Evolutionary conservation across 1,140 invertebrate genomes (phyloP), one percentile per base, ranked within the genome.

Genomic region (Drosophila carrolli): DNA sequence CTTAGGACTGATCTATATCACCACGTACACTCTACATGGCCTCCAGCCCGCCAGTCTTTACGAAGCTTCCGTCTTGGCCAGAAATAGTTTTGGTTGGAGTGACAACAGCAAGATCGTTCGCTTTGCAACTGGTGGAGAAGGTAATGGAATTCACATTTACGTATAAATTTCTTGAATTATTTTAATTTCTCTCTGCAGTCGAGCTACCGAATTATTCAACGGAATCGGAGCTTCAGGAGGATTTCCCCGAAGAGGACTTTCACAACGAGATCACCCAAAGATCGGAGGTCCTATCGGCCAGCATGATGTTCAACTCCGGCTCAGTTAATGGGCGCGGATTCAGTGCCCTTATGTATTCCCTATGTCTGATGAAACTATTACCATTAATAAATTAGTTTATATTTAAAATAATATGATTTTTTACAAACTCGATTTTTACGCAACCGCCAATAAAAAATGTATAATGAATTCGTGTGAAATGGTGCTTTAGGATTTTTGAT

Each of bases 1-100:
- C 14, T 0, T 44, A 89, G 95, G 95, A 6, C 94, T 94, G 1
- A 93, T 96, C 43, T 95, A 96, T 71, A 94, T 94, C 1, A 94
- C 95, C 56, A 93, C 94, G 1, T 96, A 95, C 66, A 95, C 95
- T 7, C 91, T 96, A 5, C 94, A 94, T 41, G 95, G 95, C n/a
- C 92, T 96, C 5, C 93, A 94, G 32, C 93, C 93, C 16, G 94
- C 94, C 29, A 94, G 93, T 8, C 92, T 94, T n/a, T 96, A 96
- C 74, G 95, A 96, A 82, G 95, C 94, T 1, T 91, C 94, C 2
- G 93, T 96, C 10, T 88, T 94, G 19, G 95, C 95, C 1, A 93
- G 95, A 83, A 96, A 96, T 92, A 93, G 94, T 66, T 96, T 94
- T 75, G 96, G 96, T 4, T 95, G 94, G 94, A 95, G 95, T 53